Percentiles rank a stretch among this genome's conserved stretches.
These are phyloP conservation scores for Drosophila sp. DNA, from an alignment of 1,140 invertebrate species.

Conservation along the genomic window DNA sequence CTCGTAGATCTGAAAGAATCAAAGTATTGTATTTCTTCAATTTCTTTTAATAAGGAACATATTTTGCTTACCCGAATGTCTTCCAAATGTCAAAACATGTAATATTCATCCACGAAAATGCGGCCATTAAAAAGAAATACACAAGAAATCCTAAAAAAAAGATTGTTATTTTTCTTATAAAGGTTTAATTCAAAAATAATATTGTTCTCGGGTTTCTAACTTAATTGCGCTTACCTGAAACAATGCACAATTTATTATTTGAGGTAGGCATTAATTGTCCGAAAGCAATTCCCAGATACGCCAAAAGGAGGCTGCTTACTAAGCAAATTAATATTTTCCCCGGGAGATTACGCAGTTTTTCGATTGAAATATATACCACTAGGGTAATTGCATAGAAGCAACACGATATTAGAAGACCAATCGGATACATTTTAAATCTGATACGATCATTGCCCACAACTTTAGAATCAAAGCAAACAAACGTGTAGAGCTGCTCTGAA, in stretches of 20 bases:
- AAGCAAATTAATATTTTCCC: conserved; percentile 90
- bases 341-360: conserved; percentile 88
- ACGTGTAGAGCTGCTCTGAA: conserved; percentile 74
- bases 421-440: conserved; percentile 74
- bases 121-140: conserved; percentile 93
- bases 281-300: conserved; percentile 86
- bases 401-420: conserved; percentile 85
- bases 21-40: neutral
- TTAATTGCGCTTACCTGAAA: conserved; percentile 64
- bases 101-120: conserved; percentile 95
- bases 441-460: conserved; percentile 71
- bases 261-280: conserved; percentile 84
- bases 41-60: neutral
- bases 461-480: conserved; percentile 76
- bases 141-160: conserved; percentile 89
- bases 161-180: neutral
- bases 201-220: no score
- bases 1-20: conserved; percentile 52
- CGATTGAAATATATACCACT: conserved; percentile 88
- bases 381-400: conserved; percentile 88
- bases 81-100: conserved; percentile 96
- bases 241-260: conserved; percentile 68
- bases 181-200: no score
- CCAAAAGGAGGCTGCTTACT: conserved; percentile 87
- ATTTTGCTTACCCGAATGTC: conserved; percentile 90